A percentile compares a stretch with the other conserved stretches of the same genome.
Evolutionary conservation across 2,888 invertebrate genomes (phyloP).

Genomic region (Antheraea yamamai): DNA sequence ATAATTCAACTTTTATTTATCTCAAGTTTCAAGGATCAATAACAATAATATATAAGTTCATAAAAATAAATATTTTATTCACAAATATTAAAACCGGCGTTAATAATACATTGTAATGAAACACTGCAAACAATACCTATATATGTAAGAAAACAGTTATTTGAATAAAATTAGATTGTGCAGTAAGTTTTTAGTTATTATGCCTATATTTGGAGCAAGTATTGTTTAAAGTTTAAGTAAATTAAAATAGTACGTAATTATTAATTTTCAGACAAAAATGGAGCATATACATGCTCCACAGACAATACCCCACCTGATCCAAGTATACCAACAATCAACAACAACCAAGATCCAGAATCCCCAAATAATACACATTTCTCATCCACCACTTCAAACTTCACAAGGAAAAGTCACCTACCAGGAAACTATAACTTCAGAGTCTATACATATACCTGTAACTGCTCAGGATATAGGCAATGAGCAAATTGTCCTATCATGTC

Average conservation of each 20-base stretch:
- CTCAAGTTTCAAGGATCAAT: not conserved
- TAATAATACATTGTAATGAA: not conserved
- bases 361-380: slow-evolving; percentile 60
- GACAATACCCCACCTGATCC: slow-evolving; percentile 63
- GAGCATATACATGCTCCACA: slow-evolving; percentile 60
- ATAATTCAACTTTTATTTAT: not conserved
- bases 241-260: not conserved
- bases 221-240: not conserved
- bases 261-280: slow-evolving; percentile 42
- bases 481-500: slow-evolving; percentile 67
- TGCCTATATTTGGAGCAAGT: too few species aligned
- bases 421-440: slow-evolving; percentile 59
- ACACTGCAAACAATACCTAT: not conserved
- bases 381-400: slow-evolving; percentile 54
- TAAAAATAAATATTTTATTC: not conserved
- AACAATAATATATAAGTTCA: not conserved
- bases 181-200: too few species aligned
- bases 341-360: slow-evolving; percentile 51
- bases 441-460: slow-evolving; percentile 57
- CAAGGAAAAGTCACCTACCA: slow-evolving; percentile 66
- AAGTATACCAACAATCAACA: slow-evolving; percentile 60
- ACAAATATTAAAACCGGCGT: not conserved
- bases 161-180: not conserved
- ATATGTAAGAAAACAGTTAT: not conserved
- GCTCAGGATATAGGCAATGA: slow-evolving; percentile 50